Conservation (phyloP, 23 tunicate genomes). For the Clavelina lepadiformis region DNA sequence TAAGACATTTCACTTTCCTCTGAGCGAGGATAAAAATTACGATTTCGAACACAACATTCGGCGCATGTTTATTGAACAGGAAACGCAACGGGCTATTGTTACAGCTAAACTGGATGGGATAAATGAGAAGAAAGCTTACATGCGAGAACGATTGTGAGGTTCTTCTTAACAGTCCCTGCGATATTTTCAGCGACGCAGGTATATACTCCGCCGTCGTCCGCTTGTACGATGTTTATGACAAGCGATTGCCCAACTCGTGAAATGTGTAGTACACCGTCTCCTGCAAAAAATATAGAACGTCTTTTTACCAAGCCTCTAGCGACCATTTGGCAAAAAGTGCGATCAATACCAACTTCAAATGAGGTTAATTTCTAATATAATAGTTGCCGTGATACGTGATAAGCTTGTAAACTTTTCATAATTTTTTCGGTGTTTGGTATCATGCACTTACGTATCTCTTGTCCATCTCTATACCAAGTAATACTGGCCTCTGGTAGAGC, state of each 20-base stretch:
- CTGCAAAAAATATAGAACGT: no score
- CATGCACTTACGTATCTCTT: no score
- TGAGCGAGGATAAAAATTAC: background rate
- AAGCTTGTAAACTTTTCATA: no score
- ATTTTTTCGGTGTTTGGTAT: no score
- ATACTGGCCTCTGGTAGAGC: no score
- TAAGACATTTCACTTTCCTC: background rate
- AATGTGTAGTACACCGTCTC: conserved; percentile 9
- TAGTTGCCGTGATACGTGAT: no score
- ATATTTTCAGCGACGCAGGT: conserved; percentile 15
- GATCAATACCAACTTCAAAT: no score
- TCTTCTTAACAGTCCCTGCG: conserved; percentile 5
- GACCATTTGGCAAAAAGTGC: no score
- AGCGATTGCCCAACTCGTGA: conserved; percentile 1
- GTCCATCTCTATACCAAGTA: no score
- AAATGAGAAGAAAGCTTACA: background rate
- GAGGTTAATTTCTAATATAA: no score
- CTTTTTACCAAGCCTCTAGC: no score
- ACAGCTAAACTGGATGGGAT: background rate
- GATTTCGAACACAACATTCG: conserved; percentile 3
- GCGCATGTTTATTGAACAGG: no score
- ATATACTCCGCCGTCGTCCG: conserved; percentile 13
- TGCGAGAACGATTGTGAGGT: background rate
- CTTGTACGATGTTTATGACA: conserved; percentile 11
- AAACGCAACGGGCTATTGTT: background rate